A percentile compares a stretch with the other conserved stretches of the same genome.
Conservation (phyloP, 2,797 vertebrate species). For the Cyprinodon diabolis region DNA sequence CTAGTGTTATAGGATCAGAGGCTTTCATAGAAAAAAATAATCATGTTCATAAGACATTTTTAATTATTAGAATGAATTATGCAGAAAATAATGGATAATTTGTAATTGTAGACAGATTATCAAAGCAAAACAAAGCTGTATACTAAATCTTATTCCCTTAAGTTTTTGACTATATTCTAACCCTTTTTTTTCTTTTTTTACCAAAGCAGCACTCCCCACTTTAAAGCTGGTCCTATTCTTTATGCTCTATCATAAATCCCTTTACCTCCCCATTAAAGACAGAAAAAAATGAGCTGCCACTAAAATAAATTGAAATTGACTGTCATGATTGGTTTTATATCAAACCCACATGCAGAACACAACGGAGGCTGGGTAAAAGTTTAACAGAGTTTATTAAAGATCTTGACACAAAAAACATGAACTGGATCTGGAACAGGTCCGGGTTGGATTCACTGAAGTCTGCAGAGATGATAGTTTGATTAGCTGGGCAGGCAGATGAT, state of each 20-base stretch:
- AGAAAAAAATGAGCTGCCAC: no score
- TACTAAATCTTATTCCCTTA: not conserved
- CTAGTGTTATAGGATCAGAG: conserved; percentile 9
- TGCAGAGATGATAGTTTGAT: no score
- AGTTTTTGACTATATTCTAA: not conserved
- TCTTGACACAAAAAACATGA: no score
- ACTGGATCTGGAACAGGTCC: no score
- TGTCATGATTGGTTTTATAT: no score
- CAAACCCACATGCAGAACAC: no score
- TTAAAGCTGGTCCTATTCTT: not conserved
- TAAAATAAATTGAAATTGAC: no score
- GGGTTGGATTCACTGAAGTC: no score
- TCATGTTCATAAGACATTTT: not conserved
- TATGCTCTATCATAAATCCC: not conserved
- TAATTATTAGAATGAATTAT: not conserved
- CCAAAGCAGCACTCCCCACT: not conserved
- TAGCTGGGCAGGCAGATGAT: no score
- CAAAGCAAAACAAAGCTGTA: not conserved
- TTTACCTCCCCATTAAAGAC: no score
- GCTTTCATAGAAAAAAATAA: conserved; percentile 9
- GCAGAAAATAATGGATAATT: not conserved
- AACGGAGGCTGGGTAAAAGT: no score
- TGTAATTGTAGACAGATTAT: not conserved
- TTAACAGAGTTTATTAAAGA: no score
- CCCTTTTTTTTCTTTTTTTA: not conserved